Evolutionary conservation across 2,888 invertebrate genomes (phyloP).

Genomic region (Mythimna pallens): DNA sequence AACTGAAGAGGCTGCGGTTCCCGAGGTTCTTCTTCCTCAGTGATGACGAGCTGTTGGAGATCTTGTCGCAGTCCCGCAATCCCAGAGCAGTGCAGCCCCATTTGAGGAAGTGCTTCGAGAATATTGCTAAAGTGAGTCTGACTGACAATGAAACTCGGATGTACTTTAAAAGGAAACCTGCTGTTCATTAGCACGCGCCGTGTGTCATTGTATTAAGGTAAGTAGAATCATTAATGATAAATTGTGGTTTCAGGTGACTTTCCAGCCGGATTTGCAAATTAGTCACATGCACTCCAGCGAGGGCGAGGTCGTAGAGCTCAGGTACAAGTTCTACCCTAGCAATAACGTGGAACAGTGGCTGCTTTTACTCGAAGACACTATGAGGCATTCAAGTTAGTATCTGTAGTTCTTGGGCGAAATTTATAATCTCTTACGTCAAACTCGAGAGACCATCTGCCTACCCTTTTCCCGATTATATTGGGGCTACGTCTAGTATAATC

Average conservation of each 20-base stretch:
- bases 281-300: constrained; percentile 94
- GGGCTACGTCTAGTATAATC: too few species aligned
- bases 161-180: not conserved
- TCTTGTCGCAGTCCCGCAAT: constrained; percentile 94
- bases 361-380: constrained; percentile 92
- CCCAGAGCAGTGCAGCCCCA: constrained; percentile 95
- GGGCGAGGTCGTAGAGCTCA: constrained; percentile 93
- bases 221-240: not conserved
- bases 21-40: constrained; percentile 95
- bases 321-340: constrained; percentile 92
- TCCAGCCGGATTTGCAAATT: constrained; percentile 93
- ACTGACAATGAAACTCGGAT: not conserved
- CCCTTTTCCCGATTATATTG: not conserved
- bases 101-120: constrained; percentile 96
- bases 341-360: constrained; percentile 95
- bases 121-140: constrained; percentile 82
- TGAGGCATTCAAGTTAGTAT: constrained; percentile 91
- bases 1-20: constrained; percentile 93
- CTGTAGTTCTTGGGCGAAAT: not conserved
- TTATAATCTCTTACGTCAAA: not conserved
- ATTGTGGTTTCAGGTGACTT: constrained; percentile 88
- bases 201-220: not conserved
- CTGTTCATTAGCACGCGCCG: not conserved
- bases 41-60: constrained; percentile 95
- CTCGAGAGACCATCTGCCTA: too few species aligned